Evolutionary conservation across 2,888 invertebrate genomes (phyloP).

Genomic region (Agrotis exclamationis): DNA sequence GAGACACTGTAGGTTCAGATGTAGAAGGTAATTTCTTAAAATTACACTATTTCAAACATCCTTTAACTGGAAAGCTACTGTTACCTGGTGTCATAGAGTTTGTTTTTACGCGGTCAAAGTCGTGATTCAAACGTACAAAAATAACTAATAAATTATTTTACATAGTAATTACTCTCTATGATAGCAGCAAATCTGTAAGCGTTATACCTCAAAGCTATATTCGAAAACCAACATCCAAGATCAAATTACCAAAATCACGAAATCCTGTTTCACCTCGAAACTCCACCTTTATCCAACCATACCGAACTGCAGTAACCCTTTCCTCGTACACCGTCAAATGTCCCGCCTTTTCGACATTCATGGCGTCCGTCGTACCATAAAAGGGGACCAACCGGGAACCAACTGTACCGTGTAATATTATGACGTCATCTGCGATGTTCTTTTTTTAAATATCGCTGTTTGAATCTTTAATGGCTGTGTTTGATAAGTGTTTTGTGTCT

Average conservation of each 20-base stretch:
- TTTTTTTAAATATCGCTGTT: slow-evolving; percentile 59
- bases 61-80: no score
- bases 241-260: slow-evolving; percentile 21
- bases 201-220: not conserved
- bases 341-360: slow-evolving; percentile 56
- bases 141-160: no score
- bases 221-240: not conserved
- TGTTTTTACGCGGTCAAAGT: no score
- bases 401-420: slow-evolving; percentile 62
- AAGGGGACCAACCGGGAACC: slow-evolving; percentile 58
- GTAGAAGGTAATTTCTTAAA: no score
- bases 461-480: slow-evolving; percentile 49
- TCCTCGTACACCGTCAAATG: slow-evolving; percentile 39
- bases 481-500: slow-evolving; percentile 42
- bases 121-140: no score
- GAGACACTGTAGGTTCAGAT: no score
- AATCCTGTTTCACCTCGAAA: slow-evolving; percentile 29
- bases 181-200: no score
- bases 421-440: slow-evolving; percentile 53
- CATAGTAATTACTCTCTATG: no score
- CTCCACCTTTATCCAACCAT: slow-evolving; percentile 18
- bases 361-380: slow-evolving; percentile 55
- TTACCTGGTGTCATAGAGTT: no score
- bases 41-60: no score
- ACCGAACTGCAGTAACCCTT: slow-evolving; percentile 38